Percentiles rank a stretch among this genome's conserved stretches.
These are phyloP conservation scores for Belonocnema kinseyi DNA, from an alignment of 1,140 invertebrate species.

Conservation along the genomic window DNA sequence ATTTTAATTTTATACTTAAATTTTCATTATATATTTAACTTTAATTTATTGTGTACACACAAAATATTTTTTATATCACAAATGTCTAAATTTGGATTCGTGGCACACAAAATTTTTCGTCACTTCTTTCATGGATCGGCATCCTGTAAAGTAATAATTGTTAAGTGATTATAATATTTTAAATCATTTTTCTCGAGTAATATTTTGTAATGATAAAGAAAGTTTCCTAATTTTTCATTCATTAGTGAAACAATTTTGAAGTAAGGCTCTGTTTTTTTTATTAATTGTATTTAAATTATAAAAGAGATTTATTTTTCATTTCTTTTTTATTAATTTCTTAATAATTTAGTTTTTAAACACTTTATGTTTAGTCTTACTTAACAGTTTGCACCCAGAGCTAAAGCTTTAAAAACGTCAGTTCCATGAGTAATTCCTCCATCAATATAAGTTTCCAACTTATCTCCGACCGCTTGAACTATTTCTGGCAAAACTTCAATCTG, in stretches of 20 bases:
- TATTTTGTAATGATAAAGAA: constrained; percentile 7
- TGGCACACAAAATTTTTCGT: constrained; percentile 82
- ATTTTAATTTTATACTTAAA: too few species aligned
- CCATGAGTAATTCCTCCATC: constrained; percentile 62
- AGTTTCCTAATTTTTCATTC: not conserved
- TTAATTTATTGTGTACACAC: too few species aligned
- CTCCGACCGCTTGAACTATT: constrained; percentile 85
- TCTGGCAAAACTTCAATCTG: constrained; percentile 92
- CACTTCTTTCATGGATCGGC: constrained; percentile 79
- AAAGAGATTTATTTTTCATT: too few species aligned
- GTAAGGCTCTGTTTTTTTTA: too few species aligned
- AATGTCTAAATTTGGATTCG: constrained; percentile 79
- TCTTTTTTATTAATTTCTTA: too few species aligned
- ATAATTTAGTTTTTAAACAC: too few species aligned
- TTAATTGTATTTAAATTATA: too few species aligned
- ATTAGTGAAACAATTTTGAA: too few species aligned
- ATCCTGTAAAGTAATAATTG: constrained; percentile 75
- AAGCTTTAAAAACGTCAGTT: constrained; percentile 80
- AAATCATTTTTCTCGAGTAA: too few species aligned
- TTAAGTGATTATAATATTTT: too few species aligned
- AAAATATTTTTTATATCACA: constrained; percentile 67
- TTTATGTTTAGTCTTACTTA: constrained; percentile 63
- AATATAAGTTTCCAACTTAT: constrained; percentile 87
- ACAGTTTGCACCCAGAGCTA: constrained; percentile 94
- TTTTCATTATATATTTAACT: too few species aligned